Percentiles rank a stretch among this genome's conserved stretches.
These are phyloP conservation scores for Sebastes taczanowskii DNA, from an alignment of 2,797 vertebrate genomes.

Conservation along the genomic window DNA sequence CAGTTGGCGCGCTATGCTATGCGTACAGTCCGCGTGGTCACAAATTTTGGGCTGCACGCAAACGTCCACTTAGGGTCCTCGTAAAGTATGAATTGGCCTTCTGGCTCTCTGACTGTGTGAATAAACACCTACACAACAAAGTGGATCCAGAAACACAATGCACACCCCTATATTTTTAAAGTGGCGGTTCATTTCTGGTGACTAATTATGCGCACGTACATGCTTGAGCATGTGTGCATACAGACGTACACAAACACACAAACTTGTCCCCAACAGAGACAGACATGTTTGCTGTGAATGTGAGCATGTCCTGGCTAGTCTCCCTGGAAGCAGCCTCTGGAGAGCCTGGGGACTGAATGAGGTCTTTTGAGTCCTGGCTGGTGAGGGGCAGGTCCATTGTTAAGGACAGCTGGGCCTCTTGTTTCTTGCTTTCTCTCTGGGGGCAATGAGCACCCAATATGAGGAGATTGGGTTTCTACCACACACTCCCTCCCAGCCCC, in stretches of 20 bases:
- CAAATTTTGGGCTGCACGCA: not conserved
- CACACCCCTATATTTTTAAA: not conserved
- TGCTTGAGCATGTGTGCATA: not conserved
- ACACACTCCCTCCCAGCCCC: constrained; percentile 64
- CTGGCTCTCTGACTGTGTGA: not conserved
- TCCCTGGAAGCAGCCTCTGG: constrained; percentile 63
- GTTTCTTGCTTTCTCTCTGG: constrained; percentile 78
- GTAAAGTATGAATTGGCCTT: not conserved
- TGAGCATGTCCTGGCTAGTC: constrained; percentile 72
- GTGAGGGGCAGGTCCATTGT: constrained; percentile 80
- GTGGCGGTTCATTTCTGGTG: not conserved
- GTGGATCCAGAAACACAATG: not conserved
- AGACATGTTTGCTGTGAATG: constrained; percentile 57
- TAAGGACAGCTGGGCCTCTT: constrained; percentile 85
- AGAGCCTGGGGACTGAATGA: constrained; percentile 77
- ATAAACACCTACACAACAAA: not conserved
- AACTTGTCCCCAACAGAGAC: constrained; percentile 37
- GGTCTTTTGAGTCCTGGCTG: constrained; percentile 74
- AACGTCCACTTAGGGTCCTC: not conserved
- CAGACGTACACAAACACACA: constrained; percentile 15
- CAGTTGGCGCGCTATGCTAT: too few species aligned
- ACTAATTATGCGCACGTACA: not conserved
- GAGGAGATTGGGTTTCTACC: constrained; percentile 81
- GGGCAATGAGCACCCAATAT: constrained; percentile 80
- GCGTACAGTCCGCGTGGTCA: too few species aligned